Evolutionary conservation across 2,113 vertebrate species (phyloP).

Genomic region (Grantiella picta): DNA sequence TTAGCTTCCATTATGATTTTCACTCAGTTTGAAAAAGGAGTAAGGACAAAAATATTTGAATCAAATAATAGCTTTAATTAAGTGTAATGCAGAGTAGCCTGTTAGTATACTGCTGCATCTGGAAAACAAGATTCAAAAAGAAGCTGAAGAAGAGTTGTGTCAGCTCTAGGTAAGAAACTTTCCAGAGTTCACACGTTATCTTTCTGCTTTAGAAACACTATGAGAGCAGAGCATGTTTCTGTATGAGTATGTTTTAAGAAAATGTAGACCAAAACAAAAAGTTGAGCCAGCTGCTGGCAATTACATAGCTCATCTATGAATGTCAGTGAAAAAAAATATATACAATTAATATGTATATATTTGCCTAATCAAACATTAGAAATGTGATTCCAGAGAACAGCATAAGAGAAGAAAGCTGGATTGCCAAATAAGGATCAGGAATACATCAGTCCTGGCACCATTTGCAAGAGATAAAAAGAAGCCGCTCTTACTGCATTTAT

Average conservation of each 20-base stretch:
- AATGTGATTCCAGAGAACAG: not conserved
- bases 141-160: not conserved
- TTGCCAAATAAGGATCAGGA: slow-evolving; percentile 26
- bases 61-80: not conserved
- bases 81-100: not conserved
- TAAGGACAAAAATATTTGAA: not conserved
- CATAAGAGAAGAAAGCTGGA: not conserved
- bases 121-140: not conserved
- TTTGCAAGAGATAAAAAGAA: slow-evolving; percentile 46
- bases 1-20: not conserved
- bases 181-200: not conserved
- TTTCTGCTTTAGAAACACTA: not conserved
- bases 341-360: too few species aligned
- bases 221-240: not conserved
- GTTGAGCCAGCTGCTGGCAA: not conserved
- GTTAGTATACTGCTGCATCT: not conserved
- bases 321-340: not conserved
- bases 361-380: not conserved
- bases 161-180: not conserved
- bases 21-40: not conserved
- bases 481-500: slow-evolving; percentile 26
- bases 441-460: not conserved
- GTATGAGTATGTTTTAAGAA: not conserved
- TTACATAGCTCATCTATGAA: not conserved
- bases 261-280: not conserved